Base-by-base conservation (phyloP, 1,140 invertebrate species). In the Formica exsecta region DNA sequence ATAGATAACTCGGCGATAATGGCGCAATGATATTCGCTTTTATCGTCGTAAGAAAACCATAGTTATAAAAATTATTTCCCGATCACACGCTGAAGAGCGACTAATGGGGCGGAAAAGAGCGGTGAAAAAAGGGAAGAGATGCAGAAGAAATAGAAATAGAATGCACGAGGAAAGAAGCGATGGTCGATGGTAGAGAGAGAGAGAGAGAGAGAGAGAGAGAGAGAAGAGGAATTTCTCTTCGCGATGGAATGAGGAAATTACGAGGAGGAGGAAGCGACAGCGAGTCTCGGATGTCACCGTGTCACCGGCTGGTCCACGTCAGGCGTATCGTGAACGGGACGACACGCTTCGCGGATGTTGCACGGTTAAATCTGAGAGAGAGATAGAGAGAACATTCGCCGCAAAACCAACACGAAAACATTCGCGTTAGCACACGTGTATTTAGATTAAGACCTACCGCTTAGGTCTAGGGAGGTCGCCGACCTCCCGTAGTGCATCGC, bases 201-300 rank as follows among this genome's bases (percentile, higher is more conserved):
- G 64, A 54, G 51, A 62, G 74, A 76, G 25, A 51, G n/a, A n/a
- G n/a, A n/a, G n/a, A 29, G 59, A 36, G 36, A 38, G 68, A 86
- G 57, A 44, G 66, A 75, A 62, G 57, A 19, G 25, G 62, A 59
- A 79, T 75, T 48, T 57, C 6, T 80, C 79, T 76, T 70, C 54
- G 76, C 83, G 51, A 66, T 83, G 88, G 88, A 89, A 89, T 83
- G 88, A 89, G 88, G 88, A 89, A 89, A 89, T 79, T 86, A 36
- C 86, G 65, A 73, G 41, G 59, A 83, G 84, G 66, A 89, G 77
- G 87, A 89, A 84, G 77, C 79, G 77, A 68, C 57, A 71, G 76
- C 59, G 77, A 74, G 68, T 61, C 88, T 87, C 88, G 88, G 85
- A 80, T 90, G 89, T 90, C 89, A 90, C 89, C 88, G 48, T n/a